phyloP scores from a whole-genome alignment of 1,140 invertebrate genomes.

The Achroia grisella region DNA sequence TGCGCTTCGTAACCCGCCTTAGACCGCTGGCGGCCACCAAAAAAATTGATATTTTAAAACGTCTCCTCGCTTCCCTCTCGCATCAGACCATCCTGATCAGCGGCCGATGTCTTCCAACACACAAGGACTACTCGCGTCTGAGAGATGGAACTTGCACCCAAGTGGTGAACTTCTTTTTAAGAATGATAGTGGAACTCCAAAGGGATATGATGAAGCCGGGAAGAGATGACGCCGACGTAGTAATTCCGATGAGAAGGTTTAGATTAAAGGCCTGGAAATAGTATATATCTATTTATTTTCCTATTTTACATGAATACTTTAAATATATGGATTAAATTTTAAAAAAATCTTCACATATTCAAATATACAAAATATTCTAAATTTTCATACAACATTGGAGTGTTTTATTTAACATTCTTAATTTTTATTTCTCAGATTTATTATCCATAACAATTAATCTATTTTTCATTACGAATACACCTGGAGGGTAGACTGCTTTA shows the following conservation, averaged over 20 bases:
- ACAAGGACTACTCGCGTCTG: conserved; percentile 39
- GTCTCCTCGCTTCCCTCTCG: conserved; percentile 78
- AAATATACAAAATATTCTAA: too few relatives aligned
- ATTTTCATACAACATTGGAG: too few relatives aligned
- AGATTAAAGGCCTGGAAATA: conserved; percentile 64
- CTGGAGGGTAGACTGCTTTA: too few relatives aligned
- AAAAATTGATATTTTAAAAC: conserved; percentile 75
- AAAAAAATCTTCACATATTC: too few relatives aligned
- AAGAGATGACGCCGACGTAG: conserved; percentile 48
- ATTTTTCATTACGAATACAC: too few relatives aligned
- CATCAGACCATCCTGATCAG: conserved; percentile 78
- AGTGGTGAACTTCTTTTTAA: conserved; percentile 51
- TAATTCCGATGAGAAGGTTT: conserved; percentile 34
- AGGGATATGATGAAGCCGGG: conserved; percentile 52
- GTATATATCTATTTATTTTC: conserved; percentile 8
- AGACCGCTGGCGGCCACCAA: conserved; percentile 75
- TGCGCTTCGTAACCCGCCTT: conserved; percentile 80
- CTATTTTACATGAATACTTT: conserved; percentile 3
- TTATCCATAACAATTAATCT: too few relatives aligned
- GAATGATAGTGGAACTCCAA: conserved; percentile 52
- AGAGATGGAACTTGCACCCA: conserved; percentile 53
- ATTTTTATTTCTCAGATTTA: too few relatives aligned
- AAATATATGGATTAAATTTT: background rate
- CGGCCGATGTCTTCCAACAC: conserved; percentile 70
- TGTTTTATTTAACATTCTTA: too few relatives aligned